Conservation (phyloP, 37 sponge, comb jelly and placozoan species). For the Tethya wilhelma region DNA sequence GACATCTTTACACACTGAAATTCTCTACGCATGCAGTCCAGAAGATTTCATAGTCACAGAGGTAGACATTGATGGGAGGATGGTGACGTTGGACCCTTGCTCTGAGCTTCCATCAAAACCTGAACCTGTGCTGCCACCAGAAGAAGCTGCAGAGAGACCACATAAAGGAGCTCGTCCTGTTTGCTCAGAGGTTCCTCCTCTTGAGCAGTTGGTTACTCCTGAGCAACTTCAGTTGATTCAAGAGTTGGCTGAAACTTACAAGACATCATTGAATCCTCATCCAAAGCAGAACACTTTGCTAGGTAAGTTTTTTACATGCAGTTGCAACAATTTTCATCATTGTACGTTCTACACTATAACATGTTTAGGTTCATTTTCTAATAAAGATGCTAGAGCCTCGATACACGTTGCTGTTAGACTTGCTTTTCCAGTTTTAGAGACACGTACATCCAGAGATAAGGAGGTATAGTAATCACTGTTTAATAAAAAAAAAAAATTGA, state of each 20-base stretch:
- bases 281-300: neutral
- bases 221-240: neutral
- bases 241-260: neutral
- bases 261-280: neutral
- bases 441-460: slow-evolving; percentile 15
- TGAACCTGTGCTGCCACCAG: neutral
- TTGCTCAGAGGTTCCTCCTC: neutral
- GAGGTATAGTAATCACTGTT: neutral
- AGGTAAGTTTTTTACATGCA: neutral
- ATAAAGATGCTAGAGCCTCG: slow-evolving; percentile 7
- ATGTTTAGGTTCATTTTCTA: slow-evolving; percentile 15
- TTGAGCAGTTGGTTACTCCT: slow-evolving; percentile 5
- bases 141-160: neutral
- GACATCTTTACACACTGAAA: no score
- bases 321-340: no score
- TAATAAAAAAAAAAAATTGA: neutral
- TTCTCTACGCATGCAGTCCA: neutral
- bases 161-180: slow-evolving; percentile 1
- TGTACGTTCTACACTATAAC: no score
- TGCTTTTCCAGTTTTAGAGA: slow-evolving; percentile 24
- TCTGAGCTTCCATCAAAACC: neutral
- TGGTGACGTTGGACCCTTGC: slow-evolving; percentile 21
- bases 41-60: slow-evolving; percentile 64
- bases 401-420: slow-evolving; percentile 27
- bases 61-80: slow-evolving; percentile 6